phyloP scores from a whole-genome alignment of 64 coral and sea anemone species.

The Stichodactyla helianthus region DNA sequence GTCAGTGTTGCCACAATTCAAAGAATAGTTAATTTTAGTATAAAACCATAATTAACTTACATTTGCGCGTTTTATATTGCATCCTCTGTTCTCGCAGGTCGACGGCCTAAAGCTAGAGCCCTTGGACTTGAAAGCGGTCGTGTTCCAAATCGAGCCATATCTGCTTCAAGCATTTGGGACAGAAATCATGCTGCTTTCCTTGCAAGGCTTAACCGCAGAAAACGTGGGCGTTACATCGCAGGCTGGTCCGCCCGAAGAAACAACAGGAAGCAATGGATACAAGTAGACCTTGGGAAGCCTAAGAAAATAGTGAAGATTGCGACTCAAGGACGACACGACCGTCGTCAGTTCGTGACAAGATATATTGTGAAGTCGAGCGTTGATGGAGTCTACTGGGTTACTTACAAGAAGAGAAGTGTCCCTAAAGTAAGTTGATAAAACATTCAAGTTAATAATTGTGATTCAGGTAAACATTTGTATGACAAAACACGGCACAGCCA shows the following conservation, averaged over 20 bases:
- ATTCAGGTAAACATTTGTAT: not conserved
- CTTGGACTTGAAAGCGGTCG: not conserved
- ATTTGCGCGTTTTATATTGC: not conserved
- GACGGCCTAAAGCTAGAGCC: not conserved
- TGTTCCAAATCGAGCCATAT: constrained; percentile 33
- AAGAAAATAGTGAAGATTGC: constrained; percentile 40
- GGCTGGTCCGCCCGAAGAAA: constrained; percentile 24
- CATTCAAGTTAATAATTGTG: not conserved
- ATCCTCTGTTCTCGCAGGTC: not conserved
- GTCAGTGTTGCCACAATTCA: too few species aligned
- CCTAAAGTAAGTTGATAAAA: constrained; percentile 10
- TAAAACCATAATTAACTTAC: too few species aligned
- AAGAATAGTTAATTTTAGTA: too few species aligned
- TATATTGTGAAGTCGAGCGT: constrained; percentile 35
- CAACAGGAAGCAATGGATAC: constrained; percentile 53
- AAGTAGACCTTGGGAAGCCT: constrained; percentile 40
- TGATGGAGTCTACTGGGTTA: constrained; percentile 22
- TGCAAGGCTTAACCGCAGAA: constrained; percentile 36
- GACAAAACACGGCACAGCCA: not conserved
- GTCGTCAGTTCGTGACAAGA: constrained; percentile 39
- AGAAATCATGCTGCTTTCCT: not conserved
- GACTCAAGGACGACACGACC: constrained; percentile 50
- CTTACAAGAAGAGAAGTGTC: constrained; percentile 10
- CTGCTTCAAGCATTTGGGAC: constrained; percentile 20
- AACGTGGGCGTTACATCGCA: constrained; percentile 3